phyloP scores from a whole-genome alignment of 2,113 vertebrate genomes.

The Arizona elegans region DNA sequence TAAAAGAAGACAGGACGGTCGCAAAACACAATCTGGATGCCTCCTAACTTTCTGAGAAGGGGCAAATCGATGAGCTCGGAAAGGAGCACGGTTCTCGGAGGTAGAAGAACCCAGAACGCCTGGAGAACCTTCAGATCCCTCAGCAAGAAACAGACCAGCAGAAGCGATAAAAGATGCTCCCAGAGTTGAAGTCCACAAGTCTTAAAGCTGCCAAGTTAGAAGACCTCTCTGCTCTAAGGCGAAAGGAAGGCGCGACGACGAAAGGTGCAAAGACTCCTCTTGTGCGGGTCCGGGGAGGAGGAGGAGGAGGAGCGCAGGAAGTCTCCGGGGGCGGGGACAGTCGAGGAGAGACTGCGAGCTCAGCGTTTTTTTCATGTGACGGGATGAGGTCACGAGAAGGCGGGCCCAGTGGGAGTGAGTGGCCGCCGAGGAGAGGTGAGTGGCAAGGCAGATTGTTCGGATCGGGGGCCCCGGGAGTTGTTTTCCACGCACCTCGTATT shows the following conservation, averaged over 20 bases:
- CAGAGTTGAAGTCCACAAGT: no score
- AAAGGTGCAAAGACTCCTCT: neutral
- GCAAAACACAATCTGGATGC: neutral
- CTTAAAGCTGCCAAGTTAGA: no score
- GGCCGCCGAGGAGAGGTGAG: neutral
- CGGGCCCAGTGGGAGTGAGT: neutral
- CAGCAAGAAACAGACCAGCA: no score
- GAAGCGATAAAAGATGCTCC: no score
- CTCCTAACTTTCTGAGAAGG: neutral
- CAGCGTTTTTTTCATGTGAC: constrained; percentile 1
- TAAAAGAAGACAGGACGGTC: neutral
- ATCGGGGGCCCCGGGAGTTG: neutral
- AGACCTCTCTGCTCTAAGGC: no score
- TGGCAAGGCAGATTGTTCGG: neutral
- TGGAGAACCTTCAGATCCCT: neutral
- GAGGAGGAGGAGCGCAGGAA: neutral
- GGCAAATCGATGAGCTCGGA: neutral
- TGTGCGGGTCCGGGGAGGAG: no score
- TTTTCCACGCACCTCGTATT: neutral
- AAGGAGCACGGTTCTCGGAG: no score
- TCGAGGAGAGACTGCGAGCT: neutral
- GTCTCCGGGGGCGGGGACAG: no score
- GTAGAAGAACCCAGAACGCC: neutral
- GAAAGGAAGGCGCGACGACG: neutral
- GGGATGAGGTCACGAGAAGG: neutral